Base-by-base conservation (phyloP, 2,113 vertebrate species). In the Hyperoodon ampullatus region DNA sequence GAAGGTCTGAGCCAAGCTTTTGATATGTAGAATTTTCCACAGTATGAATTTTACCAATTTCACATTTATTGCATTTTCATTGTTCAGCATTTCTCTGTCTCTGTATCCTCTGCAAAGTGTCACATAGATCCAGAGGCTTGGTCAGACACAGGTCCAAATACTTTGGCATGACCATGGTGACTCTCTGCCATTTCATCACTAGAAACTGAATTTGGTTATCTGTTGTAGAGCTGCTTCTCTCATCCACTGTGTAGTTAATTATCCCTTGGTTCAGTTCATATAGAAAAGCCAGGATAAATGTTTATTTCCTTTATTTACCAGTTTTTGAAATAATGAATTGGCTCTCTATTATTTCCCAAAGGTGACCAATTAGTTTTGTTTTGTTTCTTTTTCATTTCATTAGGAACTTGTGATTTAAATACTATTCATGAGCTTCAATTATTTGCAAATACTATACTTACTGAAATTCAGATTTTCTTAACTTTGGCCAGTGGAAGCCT, bases 371-470 rank as follows among this genome's bases (percentile, higher is more conserved):
- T 88, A 15, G 23, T 30, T 58, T 21, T 30, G 61, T 26, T 72
- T 63, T 63, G 26, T 28, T 63, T 53, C 24, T 61, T 70, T 60
- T 71, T 11, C 0, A 24, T 47, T 63, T 88, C 15, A 28, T 82
- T 89, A 89, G 23, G 21, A 66, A n/a, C 16, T 70, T 16, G 53
- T 1, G 4, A 66, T 90, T 66, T 35, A 77, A 75, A 35, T 30
- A 65, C 1, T 74, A 44, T 35, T 47, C 15, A 65, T 10, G 3
- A 28, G 11, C 74, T 81, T 75, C 23, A 71, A 7, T 75, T 19
- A 89, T 89, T 94, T 90, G 12, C 19, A 58, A 84, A 84, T 75
- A 83, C 81, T 88, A 60, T 68, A 15, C 50, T 88, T 26, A 89
- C 28, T 75, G 60, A 66, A 94, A 12, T 74, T 89, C 44, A 94